These are phyloP conservation scores for Propithecus deckenii DNA, from an alignment of 2,797 vertebrate species.

Conservation along the genomic window DNA sequence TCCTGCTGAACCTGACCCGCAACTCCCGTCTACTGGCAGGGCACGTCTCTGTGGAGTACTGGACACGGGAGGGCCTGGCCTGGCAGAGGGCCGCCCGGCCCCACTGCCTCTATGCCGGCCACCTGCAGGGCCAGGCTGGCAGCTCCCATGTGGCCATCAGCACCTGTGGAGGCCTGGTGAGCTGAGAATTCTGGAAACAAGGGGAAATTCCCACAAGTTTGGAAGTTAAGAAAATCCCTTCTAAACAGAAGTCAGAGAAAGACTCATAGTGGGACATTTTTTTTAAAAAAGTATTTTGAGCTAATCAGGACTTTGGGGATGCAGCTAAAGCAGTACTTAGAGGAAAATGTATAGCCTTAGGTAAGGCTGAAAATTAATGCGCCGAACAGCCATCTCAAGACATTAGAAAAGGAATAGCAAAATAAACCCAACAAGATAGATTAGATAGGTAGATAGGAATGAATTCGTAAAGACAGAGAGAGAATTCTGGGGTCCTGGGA, in stretches of 20 bases:
- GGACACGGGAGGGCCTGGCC: conserved; percentile 93
- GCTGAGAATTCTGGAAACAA: conserved; percentile 68
- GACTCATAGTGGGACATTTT: not conserved
- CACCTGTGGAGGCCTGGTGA: conserved; percentile 99
- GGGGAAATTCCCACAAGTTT: not conserved
- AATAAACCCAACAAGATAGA: not conserved
- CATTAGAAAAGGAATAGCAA: not conserved
- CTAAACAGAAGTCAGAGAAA: not conserved
- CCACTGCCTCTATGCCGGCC: conserved; percentile 95
- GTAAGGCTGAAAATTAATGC: not conserved
- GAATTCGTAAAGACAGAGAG: not conserved
- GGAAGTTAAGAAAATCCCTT: conserved; percentile 7
- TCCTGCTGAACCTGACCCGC: conserved; percentile 96
- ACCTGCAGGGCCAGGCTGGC: conserved; percentile 93
- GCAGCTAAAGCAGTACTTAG: not conserved
- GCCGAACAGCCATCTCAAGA: not conserved
- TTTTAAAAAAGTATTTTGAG: not conserved
- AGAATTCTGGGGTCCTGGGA: not conserved
- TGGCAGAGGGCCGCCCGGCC: conserved; percentile 94
- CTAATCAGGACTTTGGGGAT: not conserved
- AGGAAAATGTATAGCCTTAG: not conserved
- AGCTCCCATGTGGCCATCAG: conserved; percentile 97
- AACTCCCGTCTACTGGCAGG: conserved; percentile 93
- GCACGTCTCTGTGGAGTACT: conserved; percentile 97
- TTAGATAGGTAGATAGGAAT: not conserved